phyloP scores from a whole-genome alignment of 2,113 vertebrate genomes.

The Perognathus longimembris region DNA sequence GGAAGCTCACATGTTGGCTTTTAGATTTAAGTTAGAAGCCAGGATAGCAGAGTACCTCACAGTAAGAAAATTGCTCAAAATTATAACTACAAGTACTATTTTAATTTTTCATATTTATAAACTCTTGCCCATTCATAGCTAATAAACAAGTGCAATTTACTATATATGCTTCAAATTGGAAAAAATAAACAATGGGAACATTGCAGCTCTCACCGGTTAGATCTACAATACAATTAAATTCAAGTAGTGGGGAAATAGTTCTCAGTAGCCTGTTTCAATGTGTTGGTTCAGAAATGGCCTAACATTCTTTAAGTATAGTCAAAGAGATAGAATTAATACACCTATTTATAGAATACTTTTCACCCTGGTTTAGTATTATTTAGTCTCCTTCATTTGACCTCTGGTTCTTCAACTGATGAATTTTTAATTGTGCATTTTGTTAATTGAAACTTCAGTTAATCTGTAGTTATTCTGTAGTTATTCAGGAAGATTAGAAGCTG shows the following conservation, averaged over 20 bases:
- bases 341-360: background rate
- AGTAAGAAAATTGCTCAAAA: conserved; percentile 4
- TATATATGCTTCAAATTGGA: background rate
- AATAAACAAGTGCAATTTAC: conserved; percentile 18
- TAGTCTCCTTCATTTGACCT: conserved; percentile 35
- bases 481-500: conserved; percentile 59
- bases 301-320: background rate
- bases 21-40: background rate
- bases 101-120: conserved; percentile 15
- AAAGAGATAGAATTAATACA: background rate
- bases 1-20: background rate
- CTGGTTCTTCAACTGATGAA: conserved; percentile 29
- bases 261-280: conserved; percentile 6
- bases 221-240: conserved; percentile 26
- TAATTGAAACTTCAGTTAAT: conserved; percentile 73
- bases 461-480: conserved; percentile 70
- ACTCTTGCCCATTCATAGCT: background rate
- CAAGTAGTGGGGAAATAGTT: background rate
- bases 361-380: conserved; percentile 47
- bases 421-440: conserved; percentile 67
- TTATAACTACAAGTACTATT: background rate
- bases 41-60: background rate
- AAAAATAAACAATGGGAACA: background rate
- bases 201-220: background rate
- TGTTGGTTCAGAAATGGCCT: background rate